Base-by-base conservation (phyloP, 2,113 vertebrate genomes). In the Bubo blakistoni region DNA sequence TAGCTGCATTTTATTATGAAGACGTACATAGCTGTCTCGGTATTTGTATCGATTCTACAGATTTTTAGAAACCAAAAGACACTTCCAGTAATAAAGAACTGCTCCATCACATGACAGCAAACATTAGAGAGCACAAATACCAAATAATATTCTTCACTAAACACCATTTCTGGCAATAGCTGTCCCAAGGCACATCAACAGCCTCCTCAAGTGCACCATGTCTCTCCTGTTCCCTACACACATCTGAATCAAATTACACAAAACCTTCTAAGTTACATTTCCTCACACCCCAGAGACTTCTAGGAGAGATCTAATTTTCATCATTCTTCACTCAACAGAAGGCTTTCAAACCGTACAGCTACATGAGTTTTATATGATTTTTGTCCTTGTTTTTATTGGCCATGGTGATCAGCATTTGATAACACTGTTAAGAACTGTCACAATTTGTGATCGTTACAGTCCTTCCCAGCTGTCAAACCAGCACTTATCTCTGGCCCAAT, bases 391-490 rank as follows among this genome's bases (percentile, higher is more conserved):
- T 81, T 92, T 93, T 62, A 80, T 47, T 94, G 70, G 91, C 81
- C 49, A 13, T 4, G 9, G 38, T 51, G 78, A 88, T 82, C 54
- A 92, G 77, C 66, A 77, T 34, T 88, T 86, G 89, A 72, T 86
- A 79, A 81, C 47, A 21, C 58, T 25, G 62, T 63, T 49, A 88
- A 61, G 85, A 81, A 82, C 86, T 90, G 81, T 62, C 91, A 79
- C 65, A 32, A 59, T 94, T 79, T 92, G 84, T 70, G 74, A 92
- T 83, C 76, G 52, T 86, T 87, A 55, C 54, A 47, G 81, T 34
- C 92, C 86, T 89, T 81, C 78, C 71, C 94, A 94, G 89, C 81
- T 95, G 89, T 95, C 91, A 90, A 95, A 92, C 42, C 67, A 82
- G 58, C 66, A 91, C 92, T 95, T 62, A 87, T 92, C 92, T 85